Percentiles rank a stretch among this genome's conserved stretches.
Evolutionary conservation across 2,797 vertebrate species (phyloP).

Genomic region (Percopsis omiscomaycus): DNA sequence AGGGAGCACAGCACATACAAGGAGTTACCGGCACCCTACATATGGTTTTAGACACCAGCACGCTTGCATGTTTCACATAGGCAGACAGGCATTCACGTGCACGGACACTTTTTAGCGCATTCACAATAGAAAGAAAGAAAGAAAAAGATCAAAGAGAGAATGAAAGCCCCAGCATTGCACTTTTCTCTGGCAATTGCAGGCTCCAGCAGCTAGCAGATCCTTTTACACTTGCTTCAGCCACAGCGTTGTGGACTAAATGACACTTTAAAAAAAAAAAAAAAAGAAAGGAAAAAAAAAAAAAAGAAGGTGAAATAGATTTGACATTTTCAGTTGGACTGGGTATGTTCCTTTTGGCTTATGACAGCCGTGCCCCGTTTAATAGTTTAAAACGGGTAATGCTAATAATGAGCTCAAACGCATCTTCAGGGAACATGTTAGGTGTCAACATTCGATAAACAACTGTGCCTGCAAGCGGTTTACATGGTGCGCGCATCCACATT

Average conservation of each 20-base stretch:
- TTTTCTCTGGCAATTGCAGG: slow-evolving; percentile 58
- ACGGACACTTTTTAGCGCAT: slow-evolving; percentile 21
- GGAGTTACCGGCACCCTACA: not conserved
- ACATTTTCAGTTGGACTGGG: too few relatives aligned
- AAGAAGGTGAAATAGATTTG: too few relatives aligned
- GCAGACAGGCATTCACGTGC: slow-evolving; percentile 17
- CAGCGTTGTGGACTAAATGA: slow-evolving; percentile 6
- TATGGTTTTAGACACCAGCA: slow-evolving; percentile 10
- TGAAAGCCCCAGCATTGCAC: slow-evolving; percentile 71
- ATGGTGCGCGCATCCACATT: not conserved
- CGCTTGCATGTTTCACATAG: slow-evolving; percentile 20
- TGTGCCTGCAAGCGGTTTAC: not conserved
- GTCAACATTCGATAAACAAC: not conserved
- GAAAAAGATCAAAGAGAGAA: slow-evolving; percentile 11
- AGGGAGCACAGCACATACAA: not conserved
- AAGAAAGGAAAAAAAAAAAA: too few relatives aligned
- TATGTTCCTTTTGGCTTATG: too few relatives aligned
- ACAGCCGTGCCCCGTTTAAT: too few relatives aligned
- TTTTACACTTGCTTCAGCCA: slow-evolving; percentile 30
- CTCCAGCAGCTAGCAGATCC: slow-evolving; percentile 10
- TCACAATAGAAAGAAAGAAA: slow-evolving; percentile 6
- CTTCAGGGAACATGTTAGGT: slow-evolving; percentile 1
- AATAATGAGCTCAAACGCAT: slow-evolving; percentile 8
- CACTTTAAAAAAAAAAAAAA: slow-evolving; percentile 1
- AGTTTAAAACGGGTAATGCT: slow-evolving; percentile 19